These are phyloP conservation scores for Percina caprodes DNA, from an alignment of 2,113 vertebrate genomes.

Conservation along the genomic window DNA sequence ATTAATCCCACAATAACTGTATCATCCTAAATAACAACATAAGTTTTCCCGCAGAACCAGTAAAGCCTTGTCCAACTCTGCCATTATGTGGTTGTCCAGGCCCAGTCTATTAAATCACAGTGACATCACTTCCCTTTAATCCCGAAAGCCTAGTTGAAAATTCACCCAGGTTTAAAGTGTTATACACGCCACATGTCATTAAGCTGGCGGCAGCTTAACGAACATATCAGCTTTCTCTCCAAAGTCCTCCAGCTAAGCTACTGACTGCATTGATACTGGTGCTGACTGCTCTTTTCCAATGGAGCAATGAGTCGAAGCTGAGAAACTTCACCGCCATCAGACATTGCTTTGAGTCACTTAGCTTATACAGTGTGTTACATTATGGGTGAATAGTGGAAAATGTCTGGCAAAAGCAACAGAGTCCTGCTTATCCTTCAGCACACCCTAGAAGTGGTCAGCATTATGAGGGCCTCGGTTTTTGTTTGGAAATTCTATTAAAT, in stretches of 20 bases:
- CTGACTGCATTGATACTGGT: constrained; percentile 48
- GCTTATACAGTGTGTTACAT: constrained; percentile 43
- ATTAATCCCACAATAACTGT: constrained; percentile 29
- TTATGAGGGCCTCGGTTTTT: constrained; percentile 45
- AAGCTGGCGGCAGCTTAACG: constrained; percentile 55
- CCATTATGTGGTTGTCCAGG: constrained; percentile 45
- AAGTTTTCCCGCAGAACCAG: constrained; percentile 37
- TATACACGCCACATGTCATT: constrained; percentile 67
- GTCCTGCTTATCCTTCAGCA: constrained; percentile 59
- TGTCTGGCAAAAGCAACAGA: constrained; percentile 45
- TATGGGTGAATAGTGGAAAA: constrained; percentile 54
- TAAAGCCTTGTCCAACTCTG: constrained; percentile 28
- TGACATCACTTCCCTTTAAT: constrained; percentile 72
- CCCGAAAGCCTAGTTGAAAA: constrained; percentile 64
- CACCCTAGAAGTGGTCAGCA: constrained; percentile 44
- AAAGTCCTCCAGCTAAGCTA: constrained; percentile 50
- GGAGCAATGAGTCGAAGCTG: constrained; percentile 65
- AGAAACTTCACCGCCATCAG: constrained; percentile 49
- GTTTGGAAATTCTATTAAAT: constrained; percentile 69
- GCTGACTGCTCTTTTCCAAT: constrained; percentile 61
- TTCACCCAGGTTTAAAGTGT: constrained; percentile 53
- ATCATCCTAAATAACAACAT: constrained; percentile 29
- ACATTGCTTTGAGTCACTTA: constrained; percentile 57
- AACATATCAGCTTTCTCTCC: constrained; percentile 65
- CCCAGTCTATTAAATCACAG: constrained; percentile 55